These are phyloP conservation scores for Tetragonisca angustula DNA, from an alignment of 2,888 invertebrate genomes.

Conservation along the genomic window DNA sequence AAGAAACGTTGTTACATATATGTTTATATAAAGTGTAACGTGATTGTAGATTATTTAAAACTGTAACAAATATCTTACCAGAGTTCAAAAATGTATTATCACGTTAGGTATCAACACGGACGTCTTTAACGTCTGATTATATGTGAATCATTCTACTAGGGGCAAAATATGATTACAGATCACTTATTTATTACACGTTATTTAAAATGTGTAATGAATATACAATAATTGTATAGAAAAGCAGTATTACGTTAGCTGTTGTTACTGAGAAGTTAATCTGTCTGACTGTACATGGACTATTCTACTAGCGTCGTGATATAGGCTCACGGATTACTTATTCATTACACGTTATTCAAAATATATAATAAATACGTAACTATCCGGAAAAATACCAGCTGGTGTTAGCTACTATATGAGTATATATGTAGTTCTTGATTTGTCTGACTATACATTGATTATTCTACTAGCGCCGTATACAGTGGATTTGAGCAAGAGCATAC, in stretches of 20 bases:
- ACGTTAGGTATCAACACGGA: neutral
- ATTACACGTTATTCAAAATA: too few relatives aligned
- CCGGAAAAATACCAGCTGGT: too few relatives aligned
- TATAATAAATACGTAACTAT: too few relatives aligned
- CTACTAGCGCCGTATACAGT: neutral
- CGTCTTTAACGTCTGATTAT: neutral
- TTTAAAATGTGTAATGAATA: too few relatives aligned
- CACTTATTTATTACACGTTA: too few relatives aligned
- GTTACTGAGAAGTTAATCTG: neutral
- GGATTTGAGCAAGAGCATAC: neutral
- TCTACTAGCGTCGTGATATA: conserved; percentile 2
- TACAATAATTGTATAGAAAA: too few relatives aligned
- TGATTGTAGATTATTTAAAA: neutral
- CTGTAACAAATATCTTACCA: neutral
- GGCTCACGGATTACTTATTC: too few relatives aligned
- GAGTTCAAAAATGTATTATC: neutral
- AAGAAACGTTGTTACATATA: neutral
- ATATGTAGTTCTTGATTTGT: neutral
- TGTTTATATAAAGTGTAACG: neutral
- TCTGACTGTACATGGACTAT: neutral
- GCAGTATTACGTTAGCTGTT: too few relatives aligned
- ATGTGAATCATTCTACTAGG: neutral
- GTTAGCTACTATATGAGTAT: too few relatives aligned
- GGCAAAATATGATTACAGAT: too few relatives aligned
- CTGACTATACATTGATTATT: neutral